These are phyloP conservation scores for Standfussiana lucernea DNA, from an alignment of 2,888 invertebrate genomes.

Conservation along the genomic window DNA sequence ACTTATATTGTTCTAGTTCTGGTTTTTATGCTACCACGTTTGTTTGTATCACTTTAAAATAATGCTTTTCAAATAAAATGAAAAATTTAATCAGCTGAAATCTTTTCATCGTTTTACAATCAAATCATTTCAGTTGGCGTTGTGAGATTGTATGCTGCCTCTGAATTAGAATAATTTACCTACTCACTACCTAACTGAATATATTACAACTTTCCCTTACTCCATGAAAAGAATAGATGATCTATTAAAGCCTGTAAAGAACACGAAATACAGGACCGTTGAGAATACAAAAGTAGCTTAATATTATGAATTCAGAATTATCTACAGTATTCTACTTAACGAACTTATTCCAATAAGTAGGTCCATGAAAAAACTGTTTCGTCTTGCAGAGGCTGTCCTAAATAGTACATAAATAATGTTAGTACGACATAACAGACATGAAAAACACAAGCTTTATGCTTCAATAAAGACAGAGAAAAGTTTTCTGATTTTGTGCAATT, in stretches of 20 bases:
- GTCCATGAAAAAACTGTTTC: slow-evolving; percentile 25
- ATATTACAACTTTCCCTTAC: slow-evolving; percentile 53
- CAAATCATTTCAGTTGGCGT: slow-evolving; percentile 16
- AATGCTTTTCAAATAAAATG: slow-evolving; percentile 25
- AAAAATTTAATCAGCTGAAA: slow-evolving; percentile 22
- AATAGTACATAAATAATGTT: slow-evolving; percentile 12
- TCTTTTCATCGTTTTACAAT: slow-evolving; percentile 6
- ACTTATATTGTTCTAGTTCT: slow-evolving; percentile 12
- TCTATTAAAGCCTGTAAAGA: slow-evolving; percentile 55
- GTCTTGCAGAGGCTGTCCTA: background rate
- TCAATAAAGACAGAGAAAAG: background rate
- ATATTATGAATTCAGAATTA: slow-evolving; percentile 44
- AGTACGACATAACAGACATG: background rate
- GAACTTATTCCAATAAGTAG: slow-evolving; percentile 37
- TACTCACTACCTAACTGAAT: slow-evolving; percentile 53
- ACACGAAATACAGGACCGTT: slow-evolving; percentile 47
- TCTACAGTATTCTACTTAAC: slow-evolving; percentile 32
- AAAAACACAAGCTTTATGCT: background rate
- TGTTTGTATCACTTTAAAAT: slow-evolving; percentile 13
- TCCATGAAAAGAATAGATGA: slow-evolving; percentile 59
- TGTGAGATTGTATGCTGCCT: slow-evolving; percentile 17
- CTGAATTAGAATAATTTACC: slow-evolving; percentile 40
- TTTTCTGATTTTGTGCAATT: slow-evolving; percentile 17
- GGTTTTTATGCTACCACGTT: slow-evolving; percentile 3
- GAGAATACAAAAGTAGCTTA: slow-evolving; percentile 56